Evolutionary conservation across 2,797 vertebrate species (phyloP).

Genomic region (Anguilla megastoma): DNA sequence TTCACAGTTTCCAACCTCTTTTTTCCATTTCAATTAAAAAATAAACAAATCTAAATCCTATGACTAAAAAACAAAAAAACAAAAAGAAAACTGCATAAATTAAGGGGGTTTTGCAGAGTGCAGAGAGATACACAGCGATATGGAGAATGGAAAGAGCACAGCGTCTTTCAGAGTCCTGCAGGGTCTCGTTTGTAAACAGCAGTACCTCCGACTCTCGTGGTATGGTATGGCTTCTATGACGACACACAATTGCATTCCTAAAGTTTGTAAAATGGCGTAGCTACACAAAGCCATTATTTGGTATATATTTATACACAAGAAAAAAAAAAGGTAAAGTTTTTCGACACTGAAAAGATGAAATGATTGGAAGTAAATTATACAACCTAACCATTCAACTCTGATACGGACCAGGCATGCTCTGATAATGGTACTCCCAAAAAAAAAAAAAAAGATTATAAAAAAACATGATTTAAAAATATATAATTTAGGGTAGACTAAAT

Average conservation of each 20-base stretch:
- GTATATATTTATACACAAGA: conserved; percentile 6
- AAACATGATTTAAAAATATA: background rate
- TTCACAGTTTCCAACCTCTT: conserved; percentile 10
- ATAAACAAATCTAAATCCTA: conserved; percentile 18
- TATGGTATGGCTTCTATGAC: background rate
- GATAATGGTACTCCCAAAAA: background rate
- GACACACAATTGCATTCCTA: background rate
- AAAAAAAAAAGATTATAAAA: background rate
- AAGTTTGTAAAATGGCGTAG: background rate
- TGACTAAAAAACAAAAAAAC: conserved; percentile 25
- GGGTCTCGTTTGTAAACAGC: background rate
- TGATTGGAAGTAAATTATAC: background rate
- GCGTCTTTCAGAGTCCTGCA: conserved; percentile 35
- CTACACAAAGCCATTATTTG: conserved; percentile 7
- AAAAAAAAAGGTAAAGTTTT: conserved; percentile 7
- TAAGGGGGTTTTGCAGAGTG: background rate
- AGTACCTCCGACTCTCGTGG: background rate
- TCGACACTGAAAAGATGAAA: background rate
- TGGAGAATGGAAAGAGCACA: conserved; percentile 2
- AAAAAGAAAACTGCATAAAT: conserved; percentile 20
- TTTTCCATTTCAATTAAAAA: conserved; percentile 30
- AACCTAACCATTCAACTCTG: background rate
- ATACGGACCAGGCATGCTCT: background rate
- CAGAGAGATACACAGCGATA: background rate
- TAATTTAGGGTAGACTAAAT: conserved; percentile 32